phyloP scores from a whole-genome alignment of 1,140 invertebrate species.

The Pseudobourletiella spinata region DNA sequence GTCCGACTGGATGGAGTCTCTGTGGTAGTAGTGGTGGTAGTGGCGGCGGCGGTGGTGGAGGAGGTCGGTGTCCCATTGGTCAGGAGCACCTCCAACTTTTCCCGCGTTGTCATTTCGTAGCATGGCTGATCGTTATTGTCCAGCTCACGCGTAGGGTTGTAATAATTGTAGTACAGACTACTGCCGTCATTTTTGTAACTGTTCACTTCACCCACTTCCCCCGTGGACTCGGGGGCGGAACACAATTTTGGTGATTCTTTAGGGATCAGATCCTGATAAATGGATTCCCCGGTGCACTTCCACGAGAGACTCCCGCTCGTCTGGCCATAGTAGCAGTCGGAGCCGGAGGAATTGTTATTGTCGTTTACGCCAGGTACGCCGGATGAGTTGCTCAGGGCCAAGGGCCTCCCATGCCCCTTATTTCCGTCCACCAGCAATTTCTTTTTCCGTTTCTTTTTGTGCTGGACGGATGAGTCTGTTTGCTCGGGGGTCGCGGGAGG shows the following conservation, averaged over 20 bases:
- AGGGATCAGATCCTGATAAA: conserved; percentile 1
- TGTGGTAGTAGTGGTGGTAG: too few species aligned
- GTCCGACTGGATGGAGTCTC: too few species aligned
- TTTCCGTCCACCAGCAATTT: neutral
- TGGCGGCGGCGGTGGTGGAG: too few species aligned
- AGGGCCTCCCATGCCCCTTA: neutral
- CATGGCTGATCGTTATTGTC: too few species aligned
- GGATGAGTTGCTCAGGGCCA: neutral
- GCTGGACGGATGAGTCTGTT: neutral
- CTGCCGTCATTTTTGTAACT: neutral
- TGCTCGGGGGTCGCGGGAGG: neutral
- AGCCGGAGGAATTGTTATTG: neutral
- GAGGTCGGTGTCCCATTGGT: too few species aligned
- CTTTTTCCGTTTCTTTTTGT: conserved; percentile 8
- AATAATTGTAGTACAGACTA: neutral
- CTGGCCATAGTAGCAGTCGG: neutral
- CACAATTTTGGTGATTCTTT: neutral
- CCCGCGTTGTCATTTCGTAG: too few species aligned
- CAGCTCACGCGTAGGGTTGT: too few species aligned
- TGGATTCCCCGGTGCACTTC: neutral
- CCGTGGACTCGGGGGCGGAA: neutral
- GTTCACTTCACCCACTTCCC: neutral
- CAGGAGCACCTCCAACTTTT: too few species aligned
- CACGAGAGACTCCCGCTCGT: neutral
- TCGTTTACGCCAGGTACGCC: neutral